Evolutionary conservation across 2,888 invertebrate species (phyloP).

Genomic region (Encarsia formosa): DNA sequence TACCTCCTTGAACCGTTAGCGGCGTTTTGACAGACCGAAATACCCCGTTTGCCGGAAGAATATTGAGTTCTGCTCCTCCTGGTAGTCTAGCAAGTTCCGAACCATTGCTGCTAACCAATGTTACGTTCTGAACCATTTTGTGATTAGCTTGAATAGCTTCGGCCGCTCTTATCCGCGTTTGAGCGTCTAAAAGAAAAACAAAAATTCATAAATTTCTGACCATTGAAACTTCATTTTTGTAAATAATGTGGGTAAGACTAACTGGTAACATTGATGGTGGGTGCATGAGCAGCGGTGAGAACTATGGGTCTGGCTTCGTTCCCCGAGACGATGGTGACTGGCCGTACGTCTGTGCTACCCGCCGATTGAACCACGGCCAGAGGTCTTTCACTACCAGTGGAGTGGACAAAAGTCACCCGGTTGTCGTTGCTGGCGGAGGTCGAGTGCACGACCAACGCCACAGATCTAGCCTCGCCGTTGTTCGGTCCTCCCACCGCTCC

Average conservation of each 20-base stretch:
- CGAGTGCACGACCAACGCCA: slow-evolving; percentile 48
- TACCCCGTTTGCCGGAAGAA: slow-evolving; percentile 49
- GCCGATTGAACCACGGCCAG: slow-evolving; percentile 50
- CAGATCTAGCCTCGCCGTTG: slow-evolving; percentile 45
- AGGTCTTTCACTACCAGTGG: slow-evolving; percentile 47
- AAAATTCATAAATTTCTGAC: slow-evolving; percentile 1
- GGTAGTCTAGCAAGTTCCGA: slow-evolving; percentile 49
- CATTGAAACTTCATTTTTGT: no score
- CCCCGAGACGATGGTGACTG: slow-evolving; percentile 47
- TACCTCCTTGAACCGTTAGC: slow-evolving; percentile 45
- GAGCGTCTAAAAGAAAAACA: slow-evolving; percentile 37
- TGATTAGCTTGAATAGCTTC: slow-evolving; percentile 47
- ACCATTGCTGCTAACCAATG: slow-evolving; percentile 46
- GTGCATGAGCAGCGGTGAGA: slow-evolving; percentile 44
- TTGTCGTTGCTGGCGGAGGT: slow-evolving; percentile 48
- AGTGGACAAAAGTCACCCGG: slow-evolving; percentile 48
- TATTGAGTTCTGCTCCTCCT: slow-evolving; percentile 50
- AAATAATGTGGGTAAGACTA: no score
- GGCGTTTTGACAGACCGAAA: slow-evolving; percentile 43
- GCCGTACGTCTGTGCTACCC: slow-evolving; percentile 48
- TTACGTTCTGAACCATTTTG: slow-evolving; percentile 51
- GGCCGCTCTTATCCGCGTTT: slow-evolving; percentile 46
- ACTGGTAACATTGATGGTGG: slow-evolving; percentile 46
- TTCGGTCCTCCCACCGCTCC: slow-evolving; percentile 29
- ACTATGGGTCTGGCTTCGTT: slow-evolving; percentile 46